Evolutionary conservation across 2,888 invertebrate species (phyloP), one percentile per base, ranked within the genome.

Genomic region (Dichetophora obliterata): DNA sequence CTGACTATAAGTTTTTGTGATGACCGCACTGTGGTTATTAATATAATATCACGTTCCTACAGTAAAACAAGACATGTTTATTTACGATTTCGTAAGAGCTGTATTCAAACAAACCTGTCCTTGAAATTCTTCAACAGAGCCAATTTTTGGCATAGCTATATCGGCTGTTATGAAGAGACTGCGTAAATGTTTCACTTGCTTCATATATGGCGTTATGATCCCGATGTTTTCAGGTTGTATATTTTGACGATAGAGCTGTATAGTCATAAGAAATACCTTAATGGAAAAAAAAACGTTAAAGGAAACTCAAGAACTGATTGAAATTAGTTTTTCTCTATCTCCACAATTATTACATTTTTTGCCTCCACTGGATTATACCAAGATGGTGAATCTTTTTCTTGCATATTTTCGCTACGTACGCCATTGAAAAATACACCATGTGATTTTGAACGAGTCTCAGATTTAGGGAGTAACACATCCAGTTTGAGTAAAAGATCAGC

Each of bases 201-300:
- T 96, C 78, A 94, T 90, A 86, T 98, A 98, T 0, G 98, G 98
- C 16, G 98, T 95, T 78, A 98, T 95, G 76, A 98, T 93, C 4
- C 98, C 98, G 84, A 98, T 89, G 71, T 84, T 84, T 48, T 85
- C 82, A 0, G 92, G 89, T 1, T 85, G 86, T n/a, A 96, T 84
- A 31, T 92, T 92, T 71, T 91, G 90, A 78, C 92, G 91, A 81
- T 94, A 94, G 1, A 97, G 88, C 82, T 93, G 92, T 87, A 88
- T 92, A 0, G 90, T 87, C 78, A 90, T 90, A n/a, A 91, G 80
- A 54, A 91, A 91, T 16, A 92, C 87, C 90, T 91, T n/a, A n/a
- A n/a, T n/a, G n/a, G n/a, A 90, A 0, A 59, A 75, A 14, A 11
- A 61, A 43, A 75, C 27, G 16, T 50, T 14, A 16, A 5, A 50